Evolutionary conservation across 2,888 invertebrate species (phyloP).

Genomic region (Pristionchus exspectatus): DNA sequence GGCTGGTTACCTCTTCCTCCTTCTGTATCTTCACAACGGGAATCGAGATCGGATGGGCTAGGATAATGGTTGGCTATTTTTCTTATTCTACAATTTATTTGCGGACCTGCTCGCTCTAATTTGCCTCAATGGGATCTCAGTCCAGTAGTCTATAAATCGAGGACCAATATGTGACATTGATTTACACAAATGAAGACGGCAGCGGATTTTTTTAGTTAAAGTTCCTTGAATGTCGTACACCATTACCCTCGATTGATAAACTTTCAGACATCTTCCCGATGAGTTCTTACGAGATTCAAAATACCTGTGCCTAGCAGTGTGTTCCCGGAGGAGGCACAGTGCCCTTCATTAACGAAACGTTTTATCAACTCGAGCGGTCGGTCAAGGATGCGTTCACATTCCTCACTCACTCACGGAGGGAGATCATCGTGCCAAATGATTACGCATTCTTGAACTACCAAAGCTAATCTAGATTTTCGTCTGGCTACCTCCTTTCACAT

Average conservation of each 20-base stretch:
- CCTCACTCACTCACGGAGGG: neutral
- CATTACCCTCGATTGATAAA: too few species aligned
- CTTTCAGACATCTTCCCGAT: neutral
- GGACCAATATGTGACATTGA: neutral
- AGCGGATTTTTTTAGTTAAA: too few species aligned
- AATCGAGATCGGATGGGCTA: slow-evolving; percentile 36
- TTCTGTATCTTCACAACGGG: slow-evolving; percentile 27
- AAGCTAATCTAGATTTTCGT: neutral
- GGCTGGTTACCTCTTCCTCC: slow-evolving; percentile 20
- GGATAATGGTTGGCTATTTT: slow-evolving; percentile 26
- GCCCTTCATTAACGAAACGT: neutral
- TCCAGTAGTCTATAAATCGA: neutral
- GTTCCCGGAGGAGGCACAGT: slow-evolving; percentile 28
- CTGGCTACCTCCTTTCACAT: neutral
- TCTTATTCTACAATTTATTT: too few species aligned
- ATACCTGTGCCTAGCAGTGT: slow-evolving; percentile 18
- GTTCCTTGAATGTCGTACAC: too few species aligned
- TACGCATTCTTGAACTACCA: neutral
- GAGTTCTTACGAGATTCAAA: neutral
- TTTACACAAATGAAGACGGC: too few species aligned
- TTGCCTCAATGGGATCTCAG: neutral
- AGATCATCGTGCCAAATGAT: neutral
- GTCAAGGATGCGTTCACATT: neutral
- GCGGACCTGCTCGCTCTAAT: slow-evolving; percentile 16
- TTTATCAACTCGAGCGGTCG: neutral